These are phyloP conservation scores for Serrognathus titanus DNA, from an alignment of 2,888 invertebrate genomes.

Conservation along the genomic window DNA sequence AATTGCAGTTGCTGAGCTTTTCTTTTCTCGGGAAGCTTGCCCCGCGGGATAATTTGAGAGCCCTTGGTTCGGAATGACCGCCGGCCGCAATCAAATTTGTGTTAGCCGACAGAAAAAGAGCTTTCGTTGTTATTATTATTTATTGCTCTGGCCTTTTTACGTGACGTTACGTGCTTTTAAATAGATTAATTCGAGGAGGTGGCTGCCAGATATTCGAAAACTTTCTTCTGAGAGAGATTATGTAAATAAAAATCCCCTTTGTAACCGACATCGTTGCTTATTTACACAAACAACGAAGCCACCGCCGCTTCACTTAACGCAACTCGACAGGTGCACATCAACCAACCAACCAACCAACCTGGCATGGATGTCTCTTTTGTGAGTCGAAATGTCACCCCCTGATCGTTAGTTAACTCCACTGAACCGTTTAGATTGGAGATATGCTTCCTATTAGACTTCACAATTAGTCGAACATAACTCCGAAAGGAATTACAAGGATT, in stretches of 20 bases:
- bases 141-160: too few relatives aligned
- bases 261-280: too few relatives aligned
- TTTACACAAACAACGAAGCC: too few relatives aligned
- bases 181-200: too few relatives aligned
- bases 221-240: too few relatives aligned
- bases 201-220: too few relatives aligned
- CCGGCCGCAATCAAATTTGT: constrained; percentile 12
- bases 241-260: too few relatives aligned
- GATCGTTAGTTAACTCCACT: neutral
- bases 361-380: neutral
- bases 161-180: too few relatives aligned
- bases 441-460: constrained; percentile 38
- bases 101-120: neutral
- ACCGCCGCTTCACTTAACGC: too few relatives aligned
- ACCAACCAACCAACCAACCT: too few relatives aligned
- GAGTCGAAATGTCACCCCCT: constrained; percentile 6
- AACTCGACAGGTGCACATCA: too few relatives aligned
- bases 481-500: constrained; percentile 32
- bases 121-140: neutral
- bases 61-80: constrained; percentile 11
- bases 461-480: constrained; percentile 36
- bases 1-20: constrained; percentile 17
- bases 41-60: constrained; percentile 14
- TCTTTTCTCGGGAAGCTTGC: constrained; percentile 7
- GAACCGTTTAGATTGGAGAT: constrained; percentile 21